Conservation (phyloP, 2,888 invertebrate species). For the Druceiella hillmani region DNA sequence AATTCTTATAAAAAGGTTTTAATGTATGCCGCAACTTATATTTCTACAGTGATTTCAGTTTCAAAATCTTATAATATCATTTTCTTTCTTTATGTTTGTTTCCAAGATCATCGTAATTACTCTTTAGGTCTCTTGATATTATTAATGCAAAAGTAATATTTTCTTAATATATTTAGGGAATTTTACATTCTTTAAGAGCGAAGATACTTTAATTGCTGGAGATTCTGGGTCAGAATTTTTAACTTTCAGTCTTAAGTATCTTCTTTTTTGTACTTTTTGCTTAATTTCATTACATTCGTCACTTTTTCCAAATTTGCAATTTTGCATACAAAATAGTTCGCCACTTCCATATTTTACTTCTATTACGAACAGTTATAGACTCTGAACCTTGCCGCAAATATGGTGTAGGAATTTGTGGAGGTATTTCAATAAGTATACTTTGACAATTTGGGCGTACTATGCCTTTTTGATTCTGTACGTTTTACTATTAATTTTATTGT, state of each 20-base stretch:
- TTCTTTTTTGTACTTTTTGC: slow-evolving; percentile 18
- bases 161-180: slow-evolving; percentile 17
- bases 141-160: no score
- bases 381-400: no score
- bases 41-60: slow-evolving; percentile 14
- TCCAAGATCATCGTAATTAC: slow-evolving; percentile 17
- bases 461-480: no score
- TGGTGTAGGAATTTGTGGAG: no score
- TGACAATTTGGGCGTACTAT: no score
- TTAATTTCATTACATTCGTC: no score
- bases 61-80: slow-evolving; percentile 17
- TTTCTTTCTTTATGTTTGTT: slow-evolving; percentile 20
- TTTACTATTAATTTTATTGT: no score
- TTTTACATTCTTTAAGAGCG: slow-evolving; percentile 17
- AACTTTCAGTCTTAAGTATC: slow-evolving; percentile 17
- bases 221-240: slow-evolving; percentile 16
- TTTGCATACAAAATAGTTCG: slow-evolving; percentile 19
- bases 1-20: slow-evolving; percentile 17
- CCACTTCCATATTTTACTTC: slow-evolving; percentile 17
- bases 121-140: slow-evolving; percentile 19
- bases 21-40: slow-evolving; percentile 17
- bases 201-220: slow-evolving; percentile 12
- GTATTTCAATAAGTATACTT: no score
- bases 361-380: slow-evolving; percentile 14
- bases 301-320: slow-evolving; percentile 18